Base-by-base conservation (phyloP, 2,888 invertebrate species). In the Morpho deidamia region DNA sequence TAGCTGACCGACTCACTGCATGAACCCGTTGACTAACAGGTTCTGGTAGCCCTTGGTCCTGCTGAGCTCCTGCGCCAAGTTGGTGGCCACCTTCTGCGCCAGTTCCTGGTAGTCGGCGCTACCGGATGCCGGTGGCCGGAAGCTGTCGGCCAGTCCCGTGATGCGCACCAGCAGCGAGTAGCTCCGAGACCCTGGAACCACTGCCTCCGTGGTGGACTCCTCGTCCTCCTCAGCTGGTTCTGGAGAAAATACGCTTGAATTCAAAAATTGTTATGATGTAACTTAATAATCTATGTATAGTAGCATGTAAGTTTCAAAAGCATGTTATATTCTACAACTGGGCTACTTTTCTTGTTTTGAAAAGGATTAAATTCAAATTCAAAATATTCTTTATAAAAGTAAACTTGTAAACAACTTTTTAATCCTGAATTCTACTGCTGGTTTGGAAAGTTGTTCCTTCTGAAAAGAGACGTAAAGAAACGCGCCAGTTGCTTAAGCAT, bases 111-210 rank as follows among this genome's bases (percentile, higher is more conserved):
- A 96, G 66, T 96, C 95, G 10, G 91, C 78, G 11, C 92, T 92
- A n/a, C 94, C 95, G 0, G 90, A 87, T n/a, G 92, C 83, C 0
- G 96, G 97, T 0, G 94, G 91, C 52, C 91, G 90, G 85, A 94
- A 97, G 63, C 93, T 94, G 68, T 95, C 94, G 0, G 95, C 96
- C 35, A 96, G 80, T 37, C 94, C 94, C 32, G 94, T 92, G 53
- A 97, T 86, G 67, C 94, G 94, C 1, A 97, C 91, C 67, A 93
- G 91, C 41, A 96, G 87, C 11, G 92, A 91, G 81, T 96, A 96
- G 0, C 92, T 90, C 0, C 93, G 75, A 37, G 93, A 91, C 0
- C 94, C 94, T 0, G 95, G 93, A 35, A 93, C 81, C 0, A 92
- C 87, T 0, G 93, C 91, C 23, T 91, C 90, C 0, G 92, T 91